Base-by-base conservation (phyloP, 1,140 invertebrate species). In the Polyergus mexicanus region DNA sequence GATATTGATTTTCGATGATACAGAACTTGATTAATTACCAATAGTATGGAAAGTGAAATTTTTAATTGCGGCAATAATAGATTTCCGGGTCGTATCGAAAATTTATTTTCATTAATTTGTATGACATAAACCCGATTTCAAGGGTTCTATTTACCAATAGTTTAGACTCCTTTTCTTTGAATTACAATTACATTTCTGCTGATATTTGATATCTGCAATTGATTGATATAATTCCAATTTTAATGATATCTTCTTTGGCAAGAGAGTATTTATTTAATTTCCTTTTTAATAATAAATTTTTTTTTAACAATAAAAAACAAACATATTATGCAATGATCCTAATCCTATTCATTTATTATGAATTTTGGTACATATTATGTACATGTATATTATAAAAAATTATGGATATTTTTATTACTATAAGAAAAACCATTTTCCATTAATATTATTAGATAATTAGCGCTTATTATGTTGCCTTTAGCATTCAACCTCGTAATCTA, bases 31-130 rank as follows among this genome's bases (percentile, higher is more conserved):
- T 74, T 58, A 58, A 74, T 74, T 74, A 74, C 11, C 32, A 56
- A 74, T 74, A 38, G 32, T 16, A 74, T 13, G n/a, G 32, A 74
- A 74, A 74, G 71, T 19, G 32, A 38, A 74, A 74, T 58, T 56
- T 56, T 58, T 74, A 74, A 74, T 74, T 38, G 32, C 7, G 38
- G 38, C 32, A 51, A 44, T 71, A 16, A 74, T 56, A 38, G 51
- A 58, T 58, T 58, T 74, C 51, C 32, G 10, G n/a, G 19, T 58
- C 10, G 5, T 6, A 69, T 44, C 38, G 54, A 13, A 58, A n/a
- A 74, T 38, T 74, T 32, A 32, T 32, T 32, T 32, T 74, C 38
- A 74, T 74, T 74, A 74, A 22, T 35, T 56, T 10, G 10, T 35
- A 32, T n/a, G 47, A 56, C 16, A 16, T 51, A n/a, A 71, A 28